phyloP scores from a whole-genome alignment of 2,888 invertebrate genomes.

The Synergus japonicus region DNA sequence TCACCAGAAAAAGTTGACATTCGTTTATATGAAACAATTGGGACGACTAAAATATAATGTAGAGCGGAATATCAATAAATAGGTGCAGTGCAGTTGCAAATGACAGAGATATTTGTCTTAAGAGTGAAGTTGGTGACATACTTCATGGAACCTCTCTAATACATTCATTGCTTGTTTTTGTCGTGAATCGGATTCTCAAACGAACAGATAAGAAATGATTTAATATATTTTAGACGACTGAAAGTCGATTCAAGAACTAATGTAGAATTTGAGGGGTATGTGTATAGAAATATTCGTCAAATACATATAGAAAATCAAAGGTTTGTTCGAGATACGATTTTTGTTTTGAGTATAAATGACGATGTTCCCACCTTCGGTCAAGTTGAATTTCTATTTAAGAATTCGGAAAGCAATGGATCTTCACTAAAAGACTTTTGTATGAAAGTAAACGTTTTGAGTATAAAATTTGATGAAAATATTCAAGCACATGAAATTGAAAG shows the following conservation, averaged over 20 bases:
- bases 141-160: no score
- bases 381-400: constrained; percentile 10
- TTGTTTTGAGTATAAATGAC: constrained; percentile 11
- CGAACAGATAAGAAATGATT: no score
- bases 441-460: constrained; percentile 14
- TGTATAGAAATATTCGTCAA: constrained; percentile 5
- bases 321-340: constrained; percentile 8
- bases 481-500: constrained; percentile 30
- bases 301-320: constrained; percentile 11
- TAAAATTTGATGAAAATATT: constrained; percentile 22
- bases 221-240: constrained; percentile 1
- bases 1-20: no score
- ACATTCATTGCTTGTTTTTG: no score
- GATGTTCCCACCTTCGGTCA: constrained; percentile 5
- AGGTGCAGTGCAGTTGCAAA: no score
- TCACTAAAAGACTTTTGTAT: constrained; percentile 26
- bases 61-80: no score
- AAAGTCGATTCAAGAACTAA: not conserved
- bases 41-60: no score
- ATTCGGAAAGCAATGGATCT: constrained; percentile 12
- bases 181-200: no score
- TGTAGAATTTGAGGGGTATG: not conserved
- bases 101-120: no score
- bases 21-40: no score
- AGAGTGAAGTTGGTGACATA: no score